These are phyloP conservation scores for Mallotus villosus DNA, from an alignment of 2,797 vertebrate genomes.

Conservation along the genomic window DNA sequence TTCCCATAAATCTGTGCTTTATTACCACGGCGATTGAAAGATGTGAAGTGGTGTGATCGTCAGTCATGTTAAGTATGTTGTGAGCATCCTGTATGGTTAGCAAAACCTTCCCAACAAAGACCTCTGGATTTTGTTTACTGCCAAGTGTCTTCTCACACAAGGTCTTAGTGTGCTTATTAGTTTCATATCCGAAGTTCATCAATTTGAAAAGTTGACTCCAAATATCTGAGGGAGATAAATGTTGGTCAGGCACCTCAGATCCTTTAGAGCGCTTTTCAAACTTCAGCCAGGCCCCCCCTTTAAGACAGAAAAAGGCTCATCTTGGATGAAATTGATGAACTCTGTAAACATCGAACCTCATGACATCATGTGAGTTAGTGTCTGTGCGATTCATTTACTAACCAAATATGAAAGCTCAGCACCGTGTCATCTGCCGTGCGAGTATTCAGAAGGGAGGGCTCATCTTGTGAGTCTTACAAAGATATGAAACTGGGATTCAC, in stretches of 20 bases:
- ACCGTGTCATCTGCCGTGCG: not conserved
- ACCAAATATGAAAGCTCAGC: not conserved
- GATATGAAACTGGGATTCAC: slow-evolving; percentile 2
- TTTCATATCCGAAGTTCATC: slow-evolving; percentile 65
- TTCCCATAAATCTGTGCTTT: slow-evolving; percentile 81
- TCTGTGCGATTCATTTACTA: not conserved
- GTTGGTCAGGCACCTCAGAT: slow-evolving; percentile 2
- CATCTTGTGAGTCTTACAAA: not conserved
- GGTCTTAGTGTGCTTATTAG: slow-evolving; percentile 71
- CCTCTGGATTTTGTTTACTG: slow-evolving; percentile 63
- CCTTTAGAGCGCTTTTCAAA: not conserved
- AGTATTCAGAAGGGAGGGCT: slow-evolving; percentile 1
- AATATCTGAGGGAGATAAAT: slow-evolving; percentile 11
- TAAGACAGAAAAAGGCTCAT: not conserved
- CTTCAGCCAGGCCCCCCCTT: not conserved
- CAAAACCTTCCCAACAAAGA: slow-evolving; percentile 56
- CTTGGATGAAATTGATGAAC: too few species aligned
- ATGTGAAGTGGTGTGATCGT: slow-evolving; percentile 56
- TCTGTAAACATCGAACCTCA: too few species aligned
- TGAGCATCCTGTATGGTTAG: slow-evolving; percentile 61
- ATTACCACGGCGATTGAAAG: slow-evolving; percentile 72
- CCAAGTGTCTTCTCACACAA: slow-evolving; percentile 40
- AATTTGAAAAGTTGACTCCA: slow-evolving; percentile 34
- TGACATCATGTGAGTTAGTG: not conserved
- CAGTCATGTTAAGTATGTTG: slow-evolving; percentile 71